phyloP scores from a whole-genome alignment of 1,140 invertebrate genomes.

The Leucophenga varia region DNA sequence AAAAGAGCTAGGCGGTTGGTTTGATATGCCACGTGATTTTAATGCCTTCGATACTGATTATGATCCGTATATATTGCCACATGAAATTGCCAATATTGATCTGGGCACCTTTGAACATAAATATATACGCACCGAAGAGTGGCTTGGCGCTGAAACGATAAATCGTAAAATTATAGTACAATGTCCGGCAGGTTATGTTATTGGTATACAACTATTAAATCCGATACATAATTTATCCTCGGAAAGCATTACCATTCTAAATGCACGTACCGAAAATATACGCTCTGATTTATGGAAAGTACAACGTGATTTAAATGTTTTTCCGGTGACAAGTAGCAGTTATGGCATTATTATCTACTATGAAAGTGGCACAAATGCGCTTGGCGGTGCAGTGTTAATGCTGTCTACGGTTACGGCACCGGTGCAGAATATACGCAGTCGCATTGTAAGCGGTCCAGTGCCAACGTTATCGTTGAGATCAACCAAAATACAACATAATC shows the following conservation, averaged over 20 bases:
- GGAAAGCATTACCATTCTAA: slow-evolving; percentile 77
- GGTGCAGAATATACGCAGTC: slow-evolving; percentile 68
- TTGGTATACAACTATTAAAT: slow-evolving; percentile 82
- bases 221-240: slow-evolving; percentile 84
- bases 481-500: slow-evolving; percentile 77
- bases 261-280: slow-evolving; percentile 67
- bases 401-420: slow-evolving; percentile 74
- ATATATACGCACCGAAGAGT: slow-evolving; percentile 72
- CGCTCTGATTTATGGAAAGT: slow-evolving; percentile 73
- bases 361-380: slow-evolving; percentile 72
- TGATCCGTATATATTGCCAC: slow-evolving; percentile 69
- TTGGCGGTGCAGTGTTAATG: slow-evolving; percentile 81
- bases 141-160: slow-evolving; percentile 61
- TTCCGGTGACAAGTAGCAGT: slow-evolving; percentile 83
- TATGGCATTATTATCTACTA: slow-evolving; percentile 82
- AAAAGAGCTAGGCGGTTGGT: slow-evolving; percentile 91
- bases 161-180: slow-evolving; percentile 63
- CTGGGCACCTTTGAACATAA: slow-evolving; percentile 73
- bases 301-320: slow-evolving; percentile 78
- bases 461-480: slow-evolving; percentile 72
- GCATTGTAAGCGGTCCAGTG: slow-evolving; percentile 73
- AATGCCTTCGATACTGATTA: slow-evolving; percentile 70
- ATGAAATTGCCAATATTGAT: slow-evolving; percentile 63
- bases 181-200: slow-evolving; percentile 73
- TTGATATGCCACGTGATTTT: slow-evolving; percentile 67